Percentiles rank a stretch among this genome's conserved stretches.
These are phyloP conservation scores for Fulica atra DNA, from an alignment of 2,113 vertebrate species.

Conservation along the genomic window DNA sequence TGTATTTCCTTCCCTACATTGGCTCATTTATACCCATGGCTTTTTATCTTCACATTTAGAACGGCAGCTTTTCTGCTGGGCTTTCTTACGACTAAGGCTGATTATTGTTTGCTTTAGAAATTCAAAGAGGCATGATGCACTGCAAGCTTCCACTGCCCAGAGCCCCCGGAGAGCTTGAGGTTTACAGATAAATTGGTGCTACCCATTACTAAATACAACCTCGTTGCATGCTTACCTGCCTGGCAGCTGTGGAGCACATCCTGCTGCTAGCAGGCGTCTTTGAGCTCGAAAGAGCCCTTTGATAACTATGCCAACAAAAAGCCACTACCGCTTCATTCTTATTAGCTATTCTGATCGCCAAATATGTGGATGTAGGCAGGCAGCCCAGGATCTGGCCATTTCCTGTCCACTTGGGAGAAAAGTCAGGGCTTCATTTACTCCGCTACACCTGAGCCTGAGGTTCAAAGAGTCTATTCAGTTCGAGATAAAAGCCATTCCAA, in stretches of 20 bases:
- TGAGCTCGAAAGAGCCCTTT: conserved; percentile 4
- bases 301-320: conserved; percentile 34
- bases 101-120: conserved; percentile 39
- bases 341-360: neutral
- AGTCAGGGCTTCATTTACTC: neutral
- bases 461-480: conserved; percentile 2
- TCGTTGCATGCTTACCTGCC: neutral
- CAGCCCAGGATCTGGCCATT: neutral
- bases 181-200: conserved; percentile 36
- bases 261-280: neutral
- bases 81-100: neutral
- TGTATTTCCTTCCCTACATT: neutral
- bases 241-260: neutral
- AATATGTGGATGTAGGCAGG: neutral
- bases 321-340: neutral
- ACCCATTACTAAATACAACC: neutral
- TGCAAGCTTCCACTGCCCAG: neutral
- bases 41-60: conserved; percentile 24
- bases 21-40: neutral
- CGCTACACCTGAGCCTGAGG: neutral
- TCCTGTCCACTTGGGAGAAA: neutral
- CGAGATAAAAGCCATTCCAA: neutral
- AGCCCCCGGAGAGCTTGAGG: neutral
- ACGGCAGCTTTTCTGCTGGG: neutral
- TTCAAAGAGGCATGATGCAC: neutral